A percentile compares a stretch with the other conserved stretches of the same genome.
Evolutionary conservation across 2,888 invertebrate species (phyloP).

Genomic region (Seira musarum): DNA sequence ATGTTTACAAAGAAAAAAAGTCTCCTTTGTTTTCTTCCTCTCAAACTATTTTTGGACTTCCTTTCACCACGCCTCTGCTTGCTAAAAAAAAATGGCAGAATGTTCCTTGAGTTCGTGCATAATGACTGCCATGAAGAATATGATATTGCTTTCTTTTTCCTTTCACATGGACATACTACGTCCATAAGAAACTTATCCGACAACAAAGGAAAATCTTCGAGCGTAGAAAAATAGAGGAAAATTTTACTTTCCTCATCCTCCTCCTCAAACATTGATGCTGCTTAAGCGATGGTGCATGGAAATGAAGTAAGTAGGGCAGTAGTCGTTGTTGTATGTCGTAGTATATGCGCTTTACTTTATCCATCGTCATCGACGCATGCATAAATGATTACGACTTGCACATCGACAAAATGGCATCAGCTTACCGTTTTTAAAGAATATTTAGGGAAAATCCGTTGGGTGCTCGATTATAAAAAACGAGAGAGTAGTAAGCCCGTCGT

Average conservation of each 20-base stretch:
- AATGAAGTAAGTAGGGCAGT: slow-evolving; percentile 57
- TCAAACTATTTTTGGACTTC: not conserved
- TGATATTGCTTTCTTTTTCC: too few species aligned
- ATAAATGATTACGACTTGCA: slow-evolving; percentile 50
- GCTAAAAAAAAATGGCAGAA: slow-evolving; percentile 12
- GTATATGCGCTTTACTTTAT: slow-evolving; percentile 7
- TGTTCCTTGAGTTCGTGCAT: not conserved
- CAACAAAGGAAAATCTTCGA: too few species aligned
- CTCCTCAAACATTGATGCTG: not conserved
- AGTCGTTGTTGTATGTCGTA: slow-evolving; percentile 28
- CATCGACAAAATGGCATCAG: slow-evolving; percentile 13
- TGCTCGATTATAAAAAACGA: slow-evolving; percentile 17
- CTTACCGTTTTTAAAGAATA: slow-evolving; percentile 51
- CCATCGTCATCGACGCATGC: slow-evolving; percentile 47
- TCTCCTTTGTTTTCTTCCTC: slow-evolving; percentile 43
- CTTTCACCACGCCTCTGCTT: not conserved
- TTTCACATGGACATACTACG: too few species aligned
- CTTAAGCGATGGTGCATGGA: slow-evolving; percentile 28
- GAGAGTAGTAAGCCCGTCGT: too few species aligned
- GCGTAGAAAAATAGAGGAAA: not conserved
- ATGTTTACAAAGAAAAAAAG: slow-evolving; percentile 43
- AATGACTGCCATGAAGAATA: too few species aligned
- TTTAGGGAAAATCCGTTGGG: slow-evolving; percentile 46
- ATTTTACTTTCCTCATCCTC: not conserved
- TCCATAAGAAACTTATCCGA: too few species aligned